Base-by-base conservation (phyloP, 2,888 invertebrate genomes). In the Eupithecia tripunctaria region DNA sequence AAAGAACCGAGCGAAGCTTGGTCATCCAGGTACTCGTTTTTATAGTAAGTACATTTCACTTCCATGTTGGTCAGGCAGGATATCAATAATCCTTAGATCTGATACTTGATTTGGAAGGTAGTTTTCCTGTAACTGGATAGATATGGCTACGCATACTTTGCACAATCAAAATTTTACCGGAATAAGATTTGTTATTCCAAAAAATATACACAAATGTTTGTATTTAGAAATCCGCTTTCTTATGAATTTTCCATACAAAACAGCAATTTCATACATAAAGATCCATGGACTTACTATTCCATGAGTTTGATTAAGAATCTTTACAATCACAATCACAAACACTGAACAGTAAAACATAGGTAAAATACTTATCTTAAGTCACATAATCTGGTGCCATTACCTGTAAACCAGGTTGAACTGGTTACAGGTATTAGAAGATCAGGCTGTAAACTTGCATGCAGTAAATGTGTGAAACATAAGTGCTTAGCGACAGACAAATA, bases 321-420 rank as follows among this genome's bases (percentile, higher is more conserved):
- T 32, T 32, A 62, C n/a, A 62, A 62, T 62, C 8, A 62, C n/a
- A 62, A 62, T 62, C 8, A 62, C 32, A 29, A 29, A 62, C 62
- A 18, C 18, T 62, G 18, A 14, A 59, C 27, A 27, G 27, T 59
- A 59, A 59, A 59, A 27, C 59, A 7, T 62, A 64, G 21, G 25
- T 66, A 41, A 29, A 51, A 15, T 60, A 36, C 65, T 72, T 69
- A 69, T 73, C 73, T 70, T 51, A 73, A 63, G 66, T 38, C 69
- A 67, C 38, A 25, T 66, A 69, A 73, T 69, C 69, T 62, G 15
- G 29, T 72, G 38, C 21, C n/a, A 68, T 56, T 72, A 60, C 66
- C 32, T 60, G 47, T 25, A 41, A 73, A 73, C 69, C 51, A 56
- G 62, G 59, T 72, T 25, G 32, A 73, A 56, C 70, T 62, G 72